Base-by-base conservation (phyloP, 1,140 invertebrate genomes). In the Epicauta chinensis region DNA sequence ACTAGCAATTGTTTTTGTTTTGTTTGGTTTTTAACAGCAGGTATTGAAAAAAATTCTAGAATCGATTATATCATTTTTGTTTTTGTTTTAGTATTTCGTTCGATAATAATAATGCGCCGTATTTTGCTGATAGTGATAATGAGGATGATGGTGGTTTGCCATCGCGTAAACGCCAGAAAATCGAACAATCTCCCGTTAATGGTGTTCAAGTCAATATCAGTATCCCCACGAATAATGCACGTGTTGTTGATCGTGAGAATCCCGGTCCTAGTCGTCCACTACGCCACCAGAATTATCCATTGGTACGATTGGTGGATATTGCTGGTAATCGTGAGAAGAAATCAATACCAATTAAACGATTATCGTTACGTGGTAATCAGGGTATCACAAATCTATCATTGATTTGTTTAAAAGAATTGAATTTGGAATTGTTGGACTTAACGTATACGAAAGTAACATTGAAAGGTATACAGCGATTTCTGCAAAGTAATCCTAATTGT, bases 401-500 rank as follows among this genome's bases (percentile, higher is more conserved):
- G 15, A 7, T 30, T 1, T 51, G 35, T 32, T 29, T 68, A 6
- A 44, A 42, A 37, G 48, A 60, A 36, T 47, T 67, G 12, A 49
- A 60, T 17, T 31, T 68, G 16, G 62, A 66, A 29, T 37, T 68
- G 23, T 50, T 68, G 3, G 66, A 68, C 44, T 52, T 68, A 3
- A 65, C 65, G n/a, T 55, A 59, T 37, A 68, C 66, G 0, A 54
- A 51, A 10, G 56, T 65, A 4, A 62, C 63, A 6, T 48, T 36
- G 12, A 40, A 60, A 12, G 65, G 56, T 6, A 53, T 68, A 7
- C 38, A 60, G 10, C 37, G 58, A 12, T 68, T 63, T 37, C 35
- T 67, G 3, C 40, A 46, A 7, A 32, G 43, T 3, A 64, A 68
- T 56, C 66, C 66, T 2, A 58, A 58, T 29, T 68, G 66, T 58